These are phyloP conservation scores for Strigamia maritima DNA, from an alignment of 2,888 invertebrate genomes.

Conservation along the genomic window DNA sequence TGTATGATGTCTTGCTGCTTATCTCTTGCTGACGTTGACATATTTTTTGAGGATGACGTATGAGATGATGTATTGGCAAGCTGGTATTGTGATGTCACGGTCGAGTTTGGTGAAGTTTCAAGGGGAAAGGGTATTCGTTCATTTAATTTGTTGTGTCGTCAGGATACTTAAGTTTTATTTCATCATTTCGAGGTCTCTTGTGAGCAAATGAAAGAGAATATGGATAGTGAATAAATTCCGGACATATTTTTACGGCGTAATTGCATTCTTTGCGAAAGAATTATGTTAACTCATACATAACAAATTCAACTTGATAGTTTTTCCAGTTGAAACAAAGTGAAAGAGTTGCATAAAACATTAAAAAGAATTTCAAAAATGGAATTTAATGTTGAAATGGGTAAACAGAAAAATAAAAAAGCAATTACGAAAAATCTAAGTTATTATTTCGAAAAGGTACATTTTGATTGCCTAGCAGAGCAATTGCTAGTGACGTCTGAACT, in stretches of 20 bases:
- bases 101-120: neutral
- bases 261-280: conserved; percentile 1
- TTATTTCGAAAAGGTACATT: too few relatives aligned
- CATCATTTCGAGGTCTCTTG: neutral
- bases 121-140: conserved; percentile 3
- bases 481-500: too few relatives aligned
- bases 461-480: too few relatives aligned
- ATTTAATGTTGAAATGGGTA: too few relatives aligned
- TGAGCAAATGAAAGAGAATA: conserved; percentile 1
- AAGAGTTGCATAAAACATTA: too few relatives aligned
- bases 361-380: too few relatives aligned
- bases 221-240: neutral
- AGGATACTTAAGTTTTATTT: neutral
- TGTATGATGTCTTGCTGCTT: conserved; percentile 23
- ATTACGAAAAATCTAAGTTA: too few relatives aligned
- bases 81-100: conserved; percentile 25
- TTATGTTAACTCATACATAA: neutral
- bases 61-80: conserved; percentile 28
- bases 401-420: too few relatives aligned
- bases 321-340: too few relatives aligned
- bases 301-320: neutral
- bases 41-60: conserved; percentile 33
- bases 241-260: conserved; percentile 10
- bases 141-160: conserved; percentile 2
- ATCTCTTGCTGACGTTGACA: conserved; percentile 30